Base-by-base conservation (phyloP, 1,140 invertebrate species). In the Tetragnatha versicolor region DNA sequence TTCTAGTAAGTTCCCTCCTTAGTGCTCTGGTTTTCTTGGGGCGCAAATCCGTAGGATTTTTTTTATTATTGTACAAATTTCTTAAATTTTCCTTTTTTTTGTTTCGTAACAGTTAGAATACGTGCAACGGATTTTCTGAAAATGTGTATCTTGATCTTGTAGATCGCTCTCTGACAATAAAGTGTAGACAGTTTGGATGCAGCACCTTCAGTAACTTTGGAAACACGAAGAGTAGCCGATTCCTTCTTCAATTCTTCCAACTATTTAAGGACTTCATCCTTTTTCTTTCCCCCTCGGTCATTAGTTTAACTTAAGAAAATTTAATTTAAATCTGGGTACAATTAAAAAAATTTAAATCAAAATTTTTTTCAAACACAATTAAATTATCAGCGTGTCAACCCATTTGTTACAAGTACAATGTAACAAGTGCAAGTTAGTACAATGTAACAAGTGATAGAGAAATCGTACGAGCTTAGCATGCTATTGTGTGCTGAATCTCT, bases 101-200 rank as follows among this genome's bases (percentile, higher is more conserved):
- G 97, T 87, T 98, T 94, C 90, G 99, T 98, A 82, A 99, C 95
- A 88, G 98, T 99, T 85, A 96, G 92, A n/a, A 99, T 95, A 80
- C 97, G 90, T 60, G 97, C 97, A 84, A 99, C 98, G 37, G 97
- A 96, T 89, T 99, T 99, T 33, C 97, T 90, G 0, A 99, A 95
- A 29, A 98, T 94, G 81, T 94, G n/a, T n/a, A n/a, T n/a, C n/a
- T n/a, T n/a, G n/a, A n/a, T n/a, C n/a, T n/a, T n/a, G n/a, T n/a
- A n/a, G n/a, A n/a, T n/a, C n/a, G n/a, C n/a, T n/a, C n/a, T n/a
- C n/a, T n/a, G n/a, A n/a, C n/a, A n/a, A n/a, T 90, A 96, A 94
- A 99, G 99, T 89, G 98, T 99, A 3, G 96, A 97, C 4, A 99
- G 88, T 85, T 99, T 99, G 3, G 96, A 98, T 45, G 97, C 94